These are phyloP conservation scores for Chionodraco myersi DNA, from an alignment of 2,113 vertebrate genomes.

Conservation along the genomic window DNA sequence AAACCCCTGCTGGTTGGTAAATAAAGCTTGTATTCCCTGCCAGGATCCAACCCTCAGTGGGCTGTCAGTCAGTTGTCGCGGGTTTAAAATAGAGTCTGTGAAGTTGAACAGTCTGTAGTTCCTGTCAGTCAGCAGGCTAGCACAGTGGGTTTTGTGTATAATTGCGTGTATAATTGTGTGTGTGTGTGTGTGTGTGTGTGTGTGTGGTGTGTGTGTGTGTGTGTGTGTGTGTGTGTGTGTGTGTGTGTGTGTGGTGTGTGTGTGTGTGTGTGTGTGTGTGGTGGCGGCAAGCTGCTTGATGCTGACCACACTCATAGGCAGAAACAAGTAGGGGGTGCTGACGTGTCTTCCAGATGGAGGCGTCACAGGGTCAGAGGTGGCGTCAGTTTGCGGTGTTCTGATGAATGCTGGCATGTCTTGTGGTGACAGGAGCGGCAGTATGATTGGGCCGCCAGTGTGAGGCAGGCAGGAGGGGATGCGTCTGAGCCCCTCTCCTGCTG, in stretches of 20 bases:
- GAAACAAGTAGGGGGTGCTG: constrained; percentile 46
- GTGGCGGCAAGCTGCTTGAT: constrained; percentile 43
- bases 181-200: neutral
- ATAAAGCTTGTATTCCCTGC: constrained; percentile 72
- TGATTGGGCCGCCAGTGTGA: constrained; percentile 51
- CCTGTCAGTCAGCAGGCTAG: constrained; percentile 74
- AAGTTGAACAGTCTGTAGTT: constrained; percentile 67
- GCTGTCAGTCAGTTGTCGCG: constrained; percentile 74
- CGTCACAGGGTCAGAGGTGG: constrained; percentile 74
- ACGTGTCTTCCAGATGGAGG: constrained; percentile 67
- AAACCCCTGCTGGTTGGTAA: constrained; percentile 70
- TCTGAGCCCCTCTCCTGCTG: constrained; percentile 44
- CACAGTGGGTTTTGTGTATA: constrained; percentile 38
- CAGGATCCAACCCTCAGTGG: constrained; percentile 55
- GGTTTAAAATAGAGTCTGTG: constrained; percentile 65
- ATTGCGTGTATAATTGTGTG: neutral
- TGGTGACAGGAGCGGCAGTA: constrained; percentile 56
- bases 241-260: neutral
- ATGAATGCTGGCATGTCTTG: constrained; percentile 67
- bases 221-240: too few relatives aligned
- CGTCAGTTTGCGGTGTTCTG: constrained; percentile 67
- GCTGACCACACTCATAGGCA: constrained; percentile 32
- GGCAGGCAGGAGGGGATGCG: constrained; percentile 30
- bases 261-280: neutral
- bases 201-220: too few relatives aligned